Base-by-base conservation (phyloP, 2,113 vertebrate genomes). In the Drymodes brunneopygia region DNA sequence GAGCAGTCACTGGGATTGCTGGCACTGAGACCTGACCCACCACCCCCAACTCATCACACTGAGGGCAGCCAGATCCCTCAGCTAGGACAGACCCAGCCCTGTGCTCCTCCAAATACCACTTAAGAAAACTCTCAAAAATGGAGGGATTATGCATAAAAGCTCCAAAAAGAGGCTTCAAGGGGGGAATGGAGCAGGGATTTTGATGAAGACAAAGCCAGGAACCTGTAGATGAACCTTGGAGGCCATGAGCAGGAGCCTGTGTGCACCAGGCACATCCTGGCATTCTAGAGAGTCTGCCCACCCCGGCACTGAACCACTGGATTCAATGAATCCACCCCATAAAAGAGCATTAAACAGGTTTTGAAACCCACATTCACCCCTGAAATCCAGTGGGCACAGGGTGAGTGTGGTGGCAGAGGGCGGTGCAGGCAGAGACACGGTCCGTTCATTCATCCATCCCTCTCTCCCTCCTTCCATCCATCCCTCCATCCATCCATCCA, bases 11-110 rank as follows among this genome's bases (percentile, higher is more conserved):
- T 66, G 67, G 60, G 60, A 45, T n/a, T 3, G 2, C 36, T 45
- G 81, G 28, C 11, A 20, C 20, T 51, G 57, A 72, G 66, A 27
- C n/a, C 48, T 36, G 57, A 25, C 33, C 35, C 29, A 15, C 9
- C 29, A 9, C 4, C 2, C 69, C 20, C 18, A 71, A 6, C 72
- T 56, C 72, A 29, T 29, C 71, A 21, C 64, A 62, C 19, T 6
- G 20, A 17, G 40, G 74, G 73, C 73, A 79, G 74, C 29, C 65
- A 14, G 29, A 18, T 18, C 74, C 36, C 5, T 7, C 57, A 44
- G 64, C 35, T 0, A 0, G 42, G 3, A 7, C 11, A 28, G 51
- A 65, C 15, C 44, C 36, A 56, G 48, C 15, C 9, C 56, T 7
- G 9, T 6, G 45, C 22, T 18, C 35, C 50, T 40, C 44, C 33